phyloP scores from a whole-genome alignment of 2,888 invertebrate species.

The Cataglyphis cursor region DNA sequence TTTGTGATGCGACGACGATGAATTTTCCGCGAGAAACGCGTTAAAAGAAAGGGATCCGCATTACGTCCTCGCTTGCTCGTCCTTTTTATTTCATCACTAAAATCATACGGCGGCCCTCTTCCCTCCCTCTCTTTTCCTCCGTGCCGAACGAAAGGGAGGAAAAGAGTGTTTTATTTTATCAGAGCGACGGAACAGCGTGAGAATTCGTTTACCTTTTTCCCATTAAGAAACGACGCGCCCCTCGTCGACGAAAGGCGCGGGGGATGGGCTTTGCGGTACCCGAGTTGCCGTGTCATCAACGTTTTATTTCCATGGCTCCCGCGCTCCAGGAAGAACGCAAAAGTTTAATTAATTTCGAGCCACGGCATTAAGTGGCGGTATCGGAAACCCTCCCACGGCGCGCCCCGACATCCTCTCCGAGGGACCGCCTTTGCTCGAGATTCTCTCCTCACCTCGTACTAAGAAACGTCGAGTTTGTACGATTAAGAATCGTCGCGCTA shows the following conservation, averaged over 20 bases:
- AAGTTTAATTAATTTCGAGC: slow-evolving; percentile 81
- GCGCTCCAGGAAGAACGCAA: slow-evolving; percentile 73
- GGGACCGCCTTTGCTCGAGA: slow-evolving; percentile 46
- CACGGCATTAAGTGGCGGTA: slow-evolving; percentile 78
- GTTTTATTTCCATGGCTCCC: slow-evolving; percentile 77
- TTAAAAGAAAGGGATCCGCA: slow-evolving; percentile 3
- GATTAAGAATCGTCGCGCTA: slow-evolving; percentile 62
- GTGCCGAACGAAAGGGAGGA: slow-evolving; percentile 56
- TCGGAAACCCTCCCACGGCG: slow-evolving; percentile 64
- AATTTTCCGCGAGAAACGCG: slow-evolving; percentile 61
- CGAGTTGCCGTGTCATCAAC: slow-evolving; percentile 80
- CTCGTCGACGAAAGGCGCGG: slow-evolving; percentile 63
- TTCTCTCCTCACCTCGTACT: slow-evolving; percentile 25
- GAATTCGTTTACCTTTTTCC: slow-evolving; percentile 82
- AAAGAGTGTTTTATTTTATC: slow-evolving; percentile 79
- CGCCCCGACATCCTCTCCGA: slow-evolving; percentile 22
- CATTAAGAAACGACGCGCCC: slow-evolving; percentile 77
- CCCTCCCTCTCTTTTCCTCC: slow-evolving; percentile 54
- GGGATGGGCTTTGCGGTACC: slow-evolving; percentile 74
- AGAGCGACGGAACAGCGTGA: slow-evolving; percentile 79
- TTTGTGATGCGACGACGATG: slow-evolving; percentile 48
- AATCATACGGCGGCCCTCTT: background rate
- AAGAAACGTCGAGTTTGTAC: slow-evolving; percentile 44
- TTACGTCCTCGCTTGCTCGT: background rate
- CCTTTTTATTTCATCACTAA: background rate